Percentiles rank a stretch among this genome's conserved stretches.
phyloP scores from a whole-genome alignment of 35 echinoderm and acorn worm genomes.

The Ophiothrix spiculata region DNA sequence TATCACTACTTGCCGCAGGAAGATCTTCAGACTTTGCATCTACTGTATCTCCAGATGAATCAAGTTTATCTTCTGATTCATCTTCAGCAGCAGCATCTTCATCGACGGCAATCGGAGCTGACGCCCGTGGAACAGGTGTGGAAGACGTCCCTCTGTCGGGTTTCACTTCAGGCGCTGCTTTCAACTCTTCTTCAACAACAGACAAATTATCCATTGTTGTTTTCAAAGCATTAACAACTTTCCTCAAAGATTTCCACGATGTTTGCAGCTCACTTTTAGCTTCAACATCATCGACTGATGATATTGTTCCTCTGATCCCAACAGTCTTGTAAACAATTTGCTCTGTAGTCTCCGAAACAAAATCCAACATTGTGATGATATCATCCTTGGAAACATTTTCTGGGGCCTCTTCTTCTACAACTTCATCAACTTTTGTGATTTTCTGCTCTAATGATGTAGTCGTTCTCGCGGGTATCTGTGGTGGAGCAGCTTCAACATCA shows the following conservation, averaged over 20 bases:
- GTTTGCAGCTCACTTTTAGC: neutral
- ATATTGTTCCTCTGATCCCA: neutral
- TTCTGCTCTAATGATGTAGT: neutral
- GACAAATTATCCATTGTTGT: neutral
- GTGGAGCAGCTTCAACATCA: neutral
- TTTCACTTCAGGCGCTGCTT: neutral
- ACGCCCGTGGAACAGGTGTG: neutral
- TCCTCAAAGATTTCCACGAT: neutral
- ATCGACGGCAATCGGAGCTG: neutral
- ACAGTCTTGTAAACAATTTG: neutral
- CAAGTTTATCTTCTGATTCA: neutral
- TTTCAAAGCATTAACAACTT: neutral
- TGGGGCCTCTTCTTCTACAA: neutral
- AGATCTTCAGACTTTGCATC: neutral
- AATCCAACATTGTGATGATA: constrained; percentile 1
- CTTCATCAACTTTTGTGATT: neutral
- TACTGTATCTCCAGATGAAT: neutral
- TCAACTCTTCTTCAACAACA: neutral
- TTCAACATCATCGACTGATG: neutral
- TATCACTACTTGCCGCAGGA: neutral
- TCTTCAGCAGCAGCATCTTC: neutral
- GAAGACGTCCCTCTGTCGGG: neutral
- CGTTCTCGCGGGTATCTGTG: neutral
- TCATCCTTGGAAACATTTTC: neutral
- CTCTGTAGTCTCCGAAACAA: constrained; percentile 3